Evolutionary conservation across 1,140 invertebrate species (phyloP), one percentile per base, ranked within the genome.

Genomic region (Kradibia gibbosae): DNA sequence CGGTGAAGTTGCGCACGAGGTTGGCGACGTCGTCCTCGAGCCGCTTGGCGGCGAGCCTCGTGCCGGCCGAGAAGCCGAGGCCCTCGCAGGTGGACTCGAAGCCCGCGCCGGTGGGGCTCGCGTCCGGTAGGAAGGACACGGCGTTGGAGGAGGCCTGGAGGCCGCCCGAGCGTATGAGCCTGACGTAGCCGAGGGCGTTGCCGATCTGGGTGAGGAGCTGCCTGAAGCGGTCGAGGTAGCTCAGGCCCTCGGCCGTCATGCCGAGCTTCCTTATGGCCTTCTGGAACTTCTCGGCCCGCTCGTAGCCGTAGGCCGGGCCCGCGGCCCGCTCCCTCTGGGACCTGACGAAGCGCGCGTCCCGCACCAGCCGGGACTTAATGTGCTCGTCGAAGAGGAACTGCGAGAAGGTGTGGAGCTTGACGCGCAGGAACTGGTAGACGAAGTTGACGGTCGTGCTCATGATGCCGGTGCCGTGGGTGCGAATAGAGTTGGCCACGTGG

Each of bases 351-450:
- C 95, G 94, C 28, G 97, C 93, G 90, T 99, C 98, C 91, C 98
- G 98, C 75, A 98, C 94, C 0, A 99, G 91, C 76, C 97, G 93
- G 0, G 98, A 99, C 90, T 99, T 99, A 73, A 99, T 99, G 85
- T 99, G 98, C 91, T 99, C 99, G 91, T 99, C 98, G 89, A 96
- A 99, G 85, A 99, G 94, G 90, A 99, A 99, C 90, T 99, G 98
- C 2, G 98, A 99, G 89, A 99, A 99, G 5, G 95, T 95, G 84
- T 96, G 96, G 85, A 99, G 96, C 90, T 99, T 99, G 80, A 98
- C 95, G 81, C 96, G 94, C 62, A 99, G 92, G 91, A 99, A 99
- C 90, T 99, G 98, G 91, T 99, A 99, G 0, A 97, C 98, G 89
- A 97, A 98, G 89, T 99, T 99, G 0, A 99, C 96, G 1, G 98